Conservation (phyloP, 2,888 invertebrate species). For the Heptascelio sp. region DNA sequence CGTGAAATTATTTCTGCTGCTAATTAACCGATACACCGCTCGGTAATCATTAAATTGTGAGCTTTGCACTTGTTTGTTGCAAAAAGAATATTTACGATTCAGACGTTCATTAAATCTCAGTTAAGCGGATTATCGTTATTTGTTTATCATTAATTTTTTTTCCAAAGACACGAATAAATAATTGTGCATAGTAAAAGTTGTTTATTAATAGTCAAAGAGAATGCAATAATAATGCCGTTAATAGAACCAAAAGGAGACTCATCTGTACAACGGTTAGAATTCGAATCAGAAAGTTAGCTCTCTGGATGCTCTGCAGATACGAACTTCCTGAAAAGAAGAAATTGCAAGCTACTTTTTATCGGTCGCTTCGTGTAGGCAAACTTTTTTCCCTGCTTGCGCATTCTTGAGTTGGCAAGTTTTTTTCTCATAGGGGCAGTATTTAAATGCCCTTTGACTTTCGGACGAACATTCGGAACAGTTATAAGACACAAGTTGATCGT, state of each 20-base stretch:
- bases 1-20: too few species aligned
- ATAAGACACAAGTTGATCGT: slow-evolving; percentile 29
- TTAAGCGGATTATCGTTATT: too few species aligned
- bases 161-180: too few species aligned
- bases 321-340: slow-evolving; percentile 21
- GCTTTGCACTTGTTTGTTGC: too few species aligned
- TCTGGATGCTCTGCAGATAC: slow-evolving; percentile 4
- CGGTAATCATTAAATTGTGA: too few species aligned
- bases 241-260: slow-evolving; percentile 4
- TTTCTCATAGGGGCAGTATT: slow-evolving; percentile 39
- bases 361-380: slow-evolving; percentile 60
- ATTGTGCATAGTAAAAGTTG: too few species aligned
- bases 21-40: too few species aligned
- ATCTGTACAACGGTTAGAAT: slow-evolving; percentile 36
- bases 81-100: too few species aligned
- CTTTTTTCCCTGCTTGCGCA: slow-evolving; percentile 47
- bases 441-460: not conserved
- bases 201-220: too few species aligned
- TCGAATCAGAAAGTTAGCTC: slow-evolving; percentile 7
- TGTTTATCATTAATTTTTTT: too few species aligned
- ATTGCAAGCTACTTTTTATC: slow-evolving; percentile 54
- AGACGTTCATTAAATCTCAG: too few species aligned
- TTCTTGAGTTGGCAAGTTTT: slow-evolving; percentile 55
- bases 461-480: slow-evolving; percentile 42
- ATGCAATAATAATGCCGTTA: too few species aligned